A percentile compares a stretch with the other conserved stretches of the same genome.
phyloP scores from a whole-genome alignment of 2,888 invertebrate species.

The Myathropa florea region DNA sequence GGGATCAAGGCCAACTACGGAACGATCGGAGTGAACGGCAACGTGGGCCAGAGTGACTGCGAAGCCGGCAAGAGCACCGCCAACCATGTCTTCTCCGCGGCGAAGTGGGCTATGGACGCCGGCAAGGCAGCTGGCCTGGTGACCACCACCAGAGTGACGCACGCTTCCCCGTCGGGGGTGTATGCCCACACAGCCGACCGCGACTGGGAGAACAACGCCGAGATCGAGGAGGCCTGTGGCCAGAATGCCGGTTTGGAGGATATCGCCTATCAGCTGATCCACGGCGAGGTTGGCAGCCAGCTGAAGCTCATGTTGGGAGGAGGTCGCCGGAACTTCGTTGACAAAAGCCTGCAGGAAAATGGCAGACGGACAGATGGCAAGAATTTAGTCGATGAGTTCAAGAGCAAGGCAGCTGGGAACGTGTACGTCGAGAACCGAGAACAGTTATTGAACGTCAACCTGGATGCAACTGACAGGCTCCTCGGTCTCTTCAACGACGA shows the following conservation, averaged over 20 bases:
- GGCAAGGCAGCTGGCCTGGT: slow-evolving; percentile 86
- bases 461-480: slow-evolving; percentile 82
- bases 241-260: slow-evolving; percentile 83
- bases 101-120: slow-evolving; percentile 87
- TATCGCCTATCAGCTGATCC: slow-evolving; percentile 87
- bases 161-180: slow-evolving; percentile 88
- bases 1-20: slow-evolving; percentile 90
- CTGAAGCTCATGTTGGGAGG: slow-evolving; percentile 90
- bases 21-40: slow-evolving; percentile 88
- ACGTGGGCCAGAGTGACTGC: slow-evolving; percentile 85
- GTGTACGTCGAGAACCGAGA: slow-evolving; percentile 82
- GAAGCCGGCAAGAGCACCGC: slow-evolving; percentile 82
- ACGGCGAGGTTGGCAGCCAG: slow-evolving; percentile 85
- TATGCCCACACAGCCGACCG: slow-evolving; percentile 85
- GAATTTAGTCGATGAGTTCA: slow-evolving; percentile 87
- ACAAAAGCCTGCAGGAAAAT: slow-evolving; percentile 81
- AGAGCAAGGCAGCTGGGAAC: slow-evolving; percentile 78
- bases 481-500: slow-evolving; percentile 85
- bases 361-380: slow-evolving; percentile 83
- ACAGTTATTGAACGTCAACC: slow-evolving; percentile 80
- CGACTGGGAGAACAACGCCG: slow-evolving; percentile 87
- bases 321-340: slow-evolving; percentile 85
- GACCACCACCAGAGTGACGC: slow-evolving; percentile 90
- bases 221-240: slow-evolving; percentile 81
- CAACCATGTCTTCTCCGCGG: slow-evolving; percentile 85